Evolutionary conservation across 2,888 invertebrate species (phyloP), one percentile per base, ranked within the genome.

Genomic region (Asteroscopus sphinx): DNA sequence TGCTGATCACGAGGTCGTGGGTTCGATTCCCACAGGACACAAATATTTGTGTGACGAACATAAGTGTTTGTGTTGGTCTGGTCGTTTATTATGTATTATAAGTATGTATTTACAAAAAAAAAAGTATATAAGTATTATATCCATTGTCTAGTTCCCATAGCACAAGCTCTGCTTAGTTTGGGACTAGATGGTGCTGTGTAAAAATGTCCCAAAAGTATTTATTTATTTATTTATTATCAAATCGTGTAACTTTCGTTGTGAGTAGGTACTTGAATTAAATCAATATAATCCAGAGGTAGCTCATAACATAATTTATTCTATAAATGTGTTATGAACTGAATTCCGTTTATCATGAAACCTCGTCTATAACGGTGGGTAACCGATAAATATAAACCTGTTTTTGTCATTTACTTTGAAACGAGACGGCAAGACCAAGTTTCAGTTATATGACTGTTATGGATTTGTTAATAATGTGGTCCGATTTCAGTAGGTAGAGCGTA

Each of bases 401-500:
- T 58, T 72, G 68, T 28, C 49, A 72, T 67, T 32, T 66, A 16
- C 21, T 42, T 47, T 1, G 37, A 3, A 35, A 48, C 2, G 2
- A 21, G 42, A 37, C n/a, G 33, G 30, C 25, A 37, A 13, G 2
- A 25, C 11, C 5, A 12, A 30, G 41, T 47, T 66, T 39, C 35
- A 57, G 67, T 71, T 71, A 56, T 11, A 26, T 71, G 37, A 56
- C 30, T 39, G 12, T 46, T 46, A 21, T 11, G 8, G n/a, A 42
- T 45, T 55, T 70, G 33, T 26, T 2, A 42, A 9, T 15, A 21
- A 44, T 44, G 4, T 33, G 12, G 2, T 46, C 11, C 32, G 25
- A 47, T 63, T 48, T 33, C 13, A n/a, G n/a, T n/a, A n/a, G n/a
- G n/a, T 41, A 15, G 40, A 33, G 35, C 11, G 9, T 48, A 45